Evolutionary conservation across 2,797 vertebrate genomes (phyloP).

Genomic region (Falco cherrug): DNA sequence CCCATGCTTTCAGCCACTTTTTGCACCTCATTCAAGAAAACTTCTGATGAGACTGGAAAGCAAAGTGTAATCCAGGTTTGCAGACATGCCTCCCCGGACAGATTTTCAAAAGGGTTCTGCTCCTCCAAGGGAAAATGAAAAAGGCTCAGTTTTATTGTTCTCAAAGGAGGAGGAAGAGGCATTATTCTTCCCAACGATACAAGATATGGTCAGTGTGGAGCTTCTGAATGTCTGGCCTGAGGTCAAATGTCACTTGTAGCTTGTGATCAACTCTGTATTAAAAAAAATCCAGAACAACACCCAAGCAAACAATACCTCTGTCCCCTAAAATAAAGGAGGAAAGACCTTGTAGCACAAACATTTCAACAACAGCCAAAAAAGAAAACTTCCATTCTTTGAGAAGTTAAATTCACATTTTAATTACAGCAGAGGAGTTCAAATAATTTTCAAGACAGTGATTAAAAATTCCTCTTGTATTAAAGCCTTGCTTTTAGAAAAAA

Average conservation of each 20-base stretch:
- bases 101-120: background rate
- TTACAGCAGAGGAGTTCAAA: background rate
- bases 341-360: background rate
- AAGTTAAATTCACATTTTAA: background rate
- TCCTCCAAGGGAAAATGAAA: background rate
- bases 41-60: background rate
- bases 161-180: background rate
- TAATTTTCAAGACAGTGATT: background rate
- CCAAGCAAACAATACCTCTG: background rate
- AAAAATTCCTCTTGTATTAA: background rate
- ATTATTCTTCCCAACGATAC: background rate
- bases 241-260: background rate
- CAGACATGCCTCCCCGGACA: background rate
- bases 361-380: background rate
- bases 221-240: background rate
- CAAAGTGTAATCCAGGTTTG: background rate
- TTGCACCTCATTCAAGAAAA: constrained; percentile 28
- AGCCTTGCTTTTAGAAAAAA: background rate
- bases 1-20: background rate
- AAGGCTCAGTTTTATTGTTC: background rate
- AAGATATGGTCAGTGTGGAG: fast-evolving
- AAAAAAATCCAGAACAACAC: background rate
- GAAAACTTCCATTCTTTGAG: background rate
- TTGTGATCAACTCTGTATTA: background rate
- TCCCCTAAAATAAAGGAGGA: background rate